phyloP scores from a whole-genome alignment of 2,797 vertebrate species.

The Galago senegalensis region DNA sequence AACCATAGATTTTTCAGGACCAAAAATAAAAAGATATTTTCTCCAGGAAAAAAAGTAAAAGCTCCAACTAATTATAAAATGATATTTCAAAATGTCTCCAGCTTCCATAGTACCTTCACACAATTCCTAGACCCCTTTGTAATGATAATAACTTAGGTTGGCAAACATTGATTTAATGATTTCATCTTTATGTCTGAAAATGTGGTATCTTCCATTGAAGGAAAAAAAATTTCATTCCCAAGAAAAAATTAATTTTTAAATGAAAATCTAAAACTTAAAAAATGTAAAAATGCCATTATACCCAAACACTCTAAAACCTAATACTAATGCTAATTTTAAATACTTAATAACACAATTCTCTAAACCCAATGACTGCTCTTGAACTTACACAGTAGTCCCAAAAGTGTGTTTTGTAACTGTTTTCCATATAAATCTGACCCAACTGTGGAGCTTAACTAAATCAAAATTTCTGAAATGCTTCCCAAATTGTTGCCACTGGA shows the following conservation, averaged over 20 bases:
- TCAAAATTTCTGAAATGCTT: constrained; percentile 10
- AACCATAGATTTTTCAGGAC: constrained; percentile 40
- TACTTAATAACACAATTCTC: background rate
- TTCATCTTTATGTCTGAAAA: constrained; percentile 11
- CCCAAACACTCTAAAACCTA: constrained; percentile 5
- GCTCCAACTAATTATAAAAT: background rate
- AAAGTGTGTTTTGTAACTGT: background rate
- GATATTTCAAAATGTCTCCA: background rate
- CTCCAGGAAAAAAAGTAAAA: background rate
- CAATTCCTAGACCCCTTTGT: background rate
- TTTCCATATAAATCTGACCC: background rate
- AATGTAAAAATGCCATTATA: background rate
- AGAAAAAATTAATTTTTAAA: constrained; percentile 62
- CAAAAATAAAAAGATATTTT: background rate
- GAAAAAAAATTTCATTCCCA: constrained; percentile 4
- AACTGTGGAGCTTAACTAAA: background rate
- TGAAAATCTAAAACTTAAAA: constrained; percentile 14
- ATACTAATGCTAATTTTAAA: constrained; percentile 15
- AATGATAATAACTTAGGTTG: background rate
- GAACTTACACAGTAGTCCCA: background rate
- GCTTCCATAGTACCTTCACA: background rate
- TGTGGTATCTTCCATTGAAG: background rate
- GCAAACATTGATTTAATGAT: background rate
- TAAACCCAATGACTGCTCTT: constrained; percentile 10
- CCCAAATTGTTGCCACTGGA: background rate